Conservation (phyloP, 92 coral and sea anemone genomes). For the Parazoanthus atlanticus region DNA sequence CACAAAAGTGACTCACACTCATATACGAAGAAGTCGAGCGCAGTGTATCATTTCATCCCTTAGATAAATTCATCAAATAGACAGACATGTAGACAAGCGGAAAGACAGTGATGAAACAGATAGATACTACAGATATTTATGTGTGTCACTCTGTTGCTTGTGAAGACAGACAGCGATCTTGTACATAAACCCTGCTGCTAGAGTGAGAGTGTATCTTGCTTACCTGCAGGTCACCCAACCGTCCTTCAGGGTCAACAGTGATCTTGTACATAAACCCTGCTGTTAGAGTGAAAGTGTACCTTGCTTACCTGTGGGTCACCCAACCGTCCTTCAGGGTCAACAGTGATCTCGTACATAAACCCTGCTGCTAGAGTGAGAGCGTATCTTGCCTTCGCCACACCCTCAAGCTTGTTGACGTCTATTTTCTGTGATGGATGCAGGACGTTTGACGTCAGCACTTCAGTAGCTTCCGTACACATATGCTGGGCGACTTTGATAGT, state of each 20-base stretch:
- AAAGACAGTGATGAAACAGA: no score
- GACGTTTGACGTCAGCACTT: no score
- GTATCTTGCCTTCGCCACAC: no score
- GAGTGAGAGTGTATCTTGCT: background rate
- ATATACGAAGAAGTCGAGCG: background rate
- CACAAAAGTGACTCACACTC: no score
- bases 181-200: no score
- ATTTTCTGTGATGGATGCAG: no score
- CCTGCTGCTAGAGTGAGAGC: slow-evolving; percentile 51
- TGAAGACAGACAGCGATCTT: background rate
- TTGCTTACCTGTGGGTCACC: slow-evolving; percentile 51
- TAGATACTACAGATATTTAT: background rate
- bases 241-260: slow-evolving; percentile 35
- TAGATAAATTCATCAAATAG: no score
- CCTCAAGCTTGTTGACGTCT: no score
- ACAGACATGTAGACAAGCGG: background rate
- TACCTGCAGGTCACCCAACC: slow-evolving; percentile 11
- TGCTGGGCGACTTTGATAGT: slow-evolving; percentile 57
- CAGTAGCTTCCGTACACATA: no score
- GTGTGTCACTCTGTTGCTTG: background rate
- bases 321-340: slow-evolving; percentile 63
- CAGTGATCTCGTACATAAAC: slow-evolving; percentile 53
- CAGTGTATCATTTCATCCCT: background rate
- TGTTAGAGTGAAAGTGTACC: slow-evolving; percentile 57
- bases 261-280: slow-evolving; percentile 68